Percentiles rank a stretch among this genome's conserved stretches.
Evolutionary conservation across 2,888 invertebrate species (phyloP).

Genomic region (Panopea generosa): DNA sequence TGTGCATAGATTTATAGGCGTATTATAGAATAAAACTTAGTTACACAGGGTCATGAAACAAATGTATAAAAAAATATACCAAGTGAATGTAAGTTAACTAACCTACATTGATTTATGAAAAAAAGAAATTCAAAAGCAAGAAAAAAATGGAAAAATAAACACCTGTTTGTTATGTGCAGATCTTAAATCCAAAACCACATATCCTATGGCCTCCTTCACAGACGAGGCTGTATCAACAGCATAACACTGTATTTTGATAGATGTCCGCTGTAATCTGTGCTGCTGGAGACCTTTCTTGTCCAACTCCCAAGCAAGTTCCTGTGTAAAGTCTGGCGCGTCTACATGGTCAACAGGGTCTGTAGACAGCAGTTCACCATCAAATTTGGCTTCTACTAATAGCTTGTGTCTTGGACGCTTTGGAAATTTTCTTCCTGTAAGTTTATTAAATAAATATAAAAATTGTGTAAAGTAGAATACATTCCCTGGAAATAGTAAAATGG

Average conservation of each 20-base stretch:
- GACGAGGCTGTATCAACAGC: conserved; percentile 81
- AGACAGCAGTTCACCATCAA: conserved; percentile 85
- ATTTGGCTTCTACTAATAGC: conserved; percentile 85
- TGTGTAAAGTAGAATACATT: too few species aligned
- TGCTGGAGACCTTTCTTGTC: conserved; percentile 85
- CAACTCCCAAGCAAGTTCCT: conserved; percentile 86
- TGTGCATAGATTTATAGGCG: too few species aligned
- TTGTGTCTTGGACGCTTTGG: conserved; percentile 83
- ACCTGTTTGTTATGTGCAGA: conserved; percentile 83
- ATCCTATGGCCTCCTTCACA: conserved; percentile 84
- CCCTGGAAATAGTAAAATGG: too few species aligned
- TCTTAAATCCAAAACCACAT: conserved; percentile 85
- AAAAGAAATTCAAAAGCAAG: too few species aligned
- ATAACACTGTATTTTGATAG: conserved; percentile 85
- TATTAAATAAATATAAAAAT: too few species aligned
- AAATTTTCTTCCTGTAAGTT: conserved; percentile 83
- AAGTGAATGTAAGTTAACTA: too few species aligned
- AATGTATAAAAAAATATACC: too few species aligned
- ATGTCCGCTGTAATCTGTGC: conserved; percentile 85
- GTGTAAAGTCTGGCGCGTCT: conserved; percentile 84
- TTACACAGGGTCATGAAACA: too few species aligned
- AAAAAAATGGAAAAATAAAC: too few species aligned
- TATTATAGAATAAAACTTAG: too few species aligned
- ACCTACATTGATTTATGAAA: too few species aligned
- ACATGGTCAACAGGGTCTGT: conserved; percentile 85